These are phyloP conservation scores for Pristis pectinata DNA, from an alignment of 2,797 vertebrate species.

Conservation along the genomic window DNA sequence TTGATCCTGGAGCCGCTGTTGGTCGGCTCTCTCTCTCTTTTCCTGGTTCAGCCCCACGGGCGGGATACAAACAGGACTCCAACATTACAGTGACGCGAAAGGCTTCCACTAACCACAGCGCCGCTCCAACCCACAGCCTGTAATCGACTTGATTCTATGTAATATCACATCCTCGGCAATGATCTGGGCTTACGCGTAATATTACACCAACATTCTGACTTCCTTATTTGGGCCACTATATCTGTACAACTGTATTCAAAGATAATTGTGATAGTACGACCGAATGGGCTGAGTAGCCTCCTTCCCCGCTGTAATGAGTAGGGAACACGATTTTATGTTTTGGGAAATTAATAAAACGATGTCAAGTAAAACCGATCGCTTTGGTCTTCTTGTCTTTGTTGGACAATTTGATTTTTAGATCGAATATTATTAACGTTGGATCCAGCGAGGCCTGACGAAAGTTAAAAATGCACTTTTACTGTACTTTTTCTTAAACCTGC, in stretches of 20 bases:
- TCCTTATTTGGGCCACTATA: not conserved
- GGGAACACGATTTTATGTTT: no score
- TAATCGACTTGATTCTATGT: not conserved
- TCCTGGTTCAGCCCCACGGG: not conserved
- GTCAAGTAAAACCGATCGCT: not conserved
- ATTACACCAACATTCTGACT: not conserved
- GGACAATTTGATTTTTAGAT: not conserved
- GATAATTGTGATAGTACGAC: no score
- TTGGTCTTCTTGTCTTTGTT: not conserved
- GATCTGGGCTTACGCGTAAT: constrained; percentile 13
- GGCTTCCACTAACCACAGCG: constrained; percentile 27
- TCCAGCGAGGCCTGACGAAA: not conserved
- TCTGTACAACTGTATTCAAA: not conserved
- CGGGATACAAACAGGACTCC: not conserved
- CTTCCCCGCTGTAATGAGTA: no score
- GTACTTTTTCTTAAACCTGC: not conserved
- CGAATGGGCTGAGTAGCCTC: no score
- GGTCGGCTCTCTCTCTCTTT: not conserved
- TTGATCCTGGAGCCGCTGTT: not conserved
- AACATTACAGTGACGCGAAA: constrained; percentile 10
- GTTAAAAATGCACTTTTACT: not conserved
- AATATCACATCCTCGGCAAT: not conserved
- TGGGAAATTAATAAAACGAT: no score
- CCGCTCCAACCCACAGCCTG: constrained; percentile 19
- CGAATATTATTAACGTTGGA: not conserved